phyloP scores from a whole-genome alignment of 2,888 invertebrate species.

The Plagodis pulveraria region DNA sequence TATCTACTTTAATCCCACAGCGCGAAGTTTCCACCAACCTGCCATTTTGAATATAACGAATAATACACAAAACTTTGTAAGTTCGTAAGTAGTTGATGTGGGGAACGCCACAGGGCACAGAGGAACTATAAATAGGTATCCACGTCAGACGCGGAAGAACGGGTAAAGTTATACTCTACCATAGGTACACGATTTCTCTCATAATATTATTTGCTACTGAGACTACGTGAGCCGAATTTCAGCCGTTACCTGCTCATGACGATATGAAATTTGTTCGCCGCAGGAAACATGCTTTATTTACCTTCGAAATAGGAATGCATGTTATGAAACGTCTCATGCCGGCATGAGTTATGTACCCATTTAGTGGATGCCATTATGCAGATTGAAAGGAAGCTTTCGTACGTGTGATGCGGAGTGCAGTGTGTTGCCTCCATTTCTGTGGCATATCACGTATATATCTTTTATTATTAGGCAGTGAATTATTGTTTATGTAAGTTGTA shows the following conservation, averaged over 20 bases:
- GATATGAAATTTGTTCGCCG: constrained; percentile 68
- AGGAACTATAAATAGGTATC: constrained; percentile 35
- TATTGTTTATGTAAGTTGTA: too few species aligned
- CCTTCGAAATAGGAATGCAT: constrained; percentile 59
- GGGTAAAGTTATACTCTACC: constrained; percentile 63
- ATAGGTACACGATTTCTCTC: constrained; percentile 65
- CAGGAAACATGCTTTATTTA: constrained; percentile 66
- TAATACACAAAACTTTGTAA: constrained; percentile 28
- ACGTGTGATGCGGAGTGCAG: constrained; percentile 11
- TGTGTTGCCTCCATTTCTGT: neutral
- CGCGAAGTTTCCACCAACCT: constrained; percentile 11
- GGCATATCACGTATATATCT: neutral
- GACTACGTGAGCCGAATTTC: constrained; percentile 67
- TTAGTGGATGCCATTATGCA: constrained; percentile 25
- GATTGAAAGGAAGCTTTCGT: constrained; percentile 23
- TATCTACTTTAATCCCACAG: constrained; percentile 8
- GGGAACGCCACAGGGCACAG: constrained; percentile 23
- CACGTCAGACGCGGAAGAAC: constrained; percentile 34
- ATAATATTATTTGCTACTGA: constrained; percentile 74
- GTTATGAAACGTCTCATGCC: constrained; percentile 49
- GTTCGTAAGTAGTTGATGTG: constrained; percentile 28
- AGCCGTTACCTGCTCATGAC: constrained; percentile 62
- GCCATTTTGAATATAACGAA: constrained; percentile 20
- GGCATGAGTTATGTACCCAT: constrained; percentile 34
- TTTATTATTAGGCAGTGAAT: neutral